phyloP scores from a whole-genome alignment of 2,888 invertebrate species.

The Leptinotarsa peninsularis region DNA sequence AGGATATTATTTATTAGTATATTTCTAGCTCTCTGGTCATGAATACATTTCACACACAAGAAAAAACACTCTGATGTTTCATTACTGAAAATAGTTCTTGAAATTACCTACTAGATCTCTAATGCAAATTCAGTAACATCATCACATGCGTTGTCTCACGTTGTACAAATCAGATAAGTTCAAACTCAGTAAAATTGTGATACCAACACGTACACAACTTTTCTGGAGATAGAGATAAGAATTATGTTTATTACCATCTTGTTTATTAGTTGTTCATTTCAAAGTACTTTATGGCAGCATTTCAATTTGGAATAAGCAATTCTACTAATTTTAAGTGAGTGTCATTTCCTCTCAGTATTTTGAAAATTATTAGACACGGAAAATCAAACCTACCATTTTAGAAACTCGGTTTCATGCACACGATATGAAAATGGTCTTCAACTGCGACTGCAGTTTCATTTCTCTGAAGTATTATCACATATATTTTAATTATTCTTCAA shows the following conservation, averaged over 20 bases:
- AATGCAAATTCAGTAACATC: neutral
- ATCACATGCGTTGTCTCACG: neutral
- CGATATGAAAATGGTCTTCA: too few relatives aligned
- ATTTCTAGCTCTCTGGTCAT: too few relatives aligned
- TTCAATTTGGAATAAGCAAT: neutral
- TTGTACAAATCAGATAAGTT: constrained; percentile 4
- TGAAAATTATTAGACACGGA: too few relatives aligned
- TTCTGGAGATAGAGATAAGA: neutral
- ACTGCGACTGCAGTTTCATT: too few relatives aligned
- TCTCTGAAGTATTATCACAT: too few relatives aligned
- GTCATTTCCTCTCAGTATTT: neutral
- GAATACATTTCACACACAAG: too few relatives aligned
- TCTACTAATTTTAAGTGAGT: neutral
- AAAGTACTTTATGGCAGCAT: neutral
- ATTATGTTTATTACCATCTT: neutral
- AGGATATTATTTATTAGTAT: too few relatives aligned
- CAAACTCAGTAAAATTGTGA: constrained; percentile 7
- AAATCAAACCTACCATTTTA: too few relatives aligned
- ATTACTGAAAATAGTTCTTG: neutral
- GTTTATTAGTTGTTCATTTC: neutral
- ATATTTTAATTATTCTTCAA: too few relatives aligned
- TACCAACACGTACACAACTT: constrained; percentile 3
- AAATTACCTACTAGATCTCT: too few relatives aligned
- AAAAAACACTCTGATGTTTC: too few relatives aligned
- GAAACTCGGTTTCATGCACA: too few relatives aligned